Base-by-base conservation (phyloP, 2,888 invertebrate genomes). In the Crocallis elinguaria region DNA sequence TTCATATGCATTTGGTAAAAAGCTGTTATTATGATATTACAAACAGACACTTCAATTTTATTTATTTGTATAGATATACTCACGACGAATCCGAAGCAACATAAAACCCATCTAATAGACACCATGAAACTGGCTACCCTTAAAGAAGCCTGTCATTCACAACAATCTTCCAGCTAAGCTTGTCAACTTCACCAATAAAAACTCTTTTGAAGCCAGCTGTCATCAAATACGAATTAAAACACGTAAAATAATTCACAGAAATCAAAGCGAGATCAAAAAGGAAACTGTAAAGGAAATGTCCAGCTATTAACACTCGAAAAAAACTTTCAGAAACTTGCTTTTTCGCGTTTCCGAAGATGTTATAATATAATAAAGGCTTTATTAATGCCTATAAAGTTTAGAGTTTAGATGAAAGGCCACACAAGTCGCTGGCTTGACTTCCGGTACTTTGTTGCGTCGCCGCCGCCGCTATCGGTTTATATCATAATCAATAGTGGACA, bases 231-330 rank as follows among this genome's bases (percentile, higher is more conserved):
- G 21, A 49, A 42, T 64, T 69, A 67, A 67, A 66, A 63, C 57
- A 61, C 67, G 66, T 75, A 69, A 73, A 74, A 72, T 71, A 73
- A 70, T 71, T 69, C 62, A 66, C 65, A 59, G 60, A 42, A 70
- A 77, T 77, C 77, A 75, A 77, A 75, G 75, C 39, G 35, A 58
- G 66, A 66, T 71, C 68, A 68, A 73, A 69, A 71, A 63, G 33
- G 49, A 56, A 49, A 37, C 37, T 29, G 17, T 30, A 30, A 46
- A 52, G 52, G 52, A 52, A 52, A 52, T 52, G 52, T 52, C 13
- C 38, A 30, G 35, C 52, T 46, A 52, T 52, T 52, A 52, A 52
- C 52, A 46, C 46, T 42, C 33, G 13, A 14, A 39, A 14, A 39
- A 36, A 49, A 32, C 21, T 49, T 36, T 35, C 21, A 42, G n/a